Evolutionary conservation across 2,888 invertebrate species (phyloP), one percentile per base, ranked within the genome.

Genomic region (Apamea monoglypha): DNA sequence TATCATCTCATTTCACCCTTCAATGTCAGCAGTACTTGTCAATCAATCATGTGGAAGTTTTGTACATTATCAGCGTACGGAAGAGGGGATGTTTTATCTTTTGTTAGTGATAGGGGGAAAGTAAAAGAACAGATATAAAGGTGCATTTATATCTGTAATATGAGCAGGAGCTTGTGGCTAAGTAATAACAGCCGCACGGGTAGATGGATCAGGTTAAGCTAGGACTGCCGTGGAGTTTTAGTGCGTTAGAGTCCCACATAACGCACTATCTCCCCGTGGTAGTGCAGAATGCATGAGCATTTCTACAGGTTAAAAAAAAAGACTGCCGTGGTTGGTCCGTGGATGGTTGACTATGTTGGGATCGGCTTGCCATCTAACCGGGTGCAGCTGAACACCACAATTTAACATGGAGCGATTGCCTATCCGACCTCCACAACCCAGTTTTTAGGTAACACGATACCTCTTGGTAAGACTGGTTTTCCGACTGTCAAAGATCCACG

Each of bases 1-100:
- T 85, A 82, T 78, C 88, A 90, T 87, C 81, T 87, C 87, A 89
- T 91, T 88, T 88, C 87, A 84, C 78, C 77, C 76, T 78, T 84
- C 84, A 86, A 86, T 87, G 82, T 87, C 68, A 84, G 78, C 81
- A 76, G 82, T 84, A 82, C 89, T 87, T 86, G 78, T 84, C 85
- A 89, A 89, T 88, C 90, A 87, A 90, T 89, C 84, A 87, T 69
- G 76, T 71, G 79, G 79, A 84, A 82, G 69, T 81, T 82, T 67
- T 29, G 85, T 81, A 82, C 53, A 87, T 87, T 78, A 81, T 82
- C 76, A 44, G 71, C 78, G 76, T 70, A 12, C 21, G 36, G 44
- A 6, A 66, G 70, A 53, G 47, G 50, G 63, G 16, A 76, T 74
- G 44, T 85, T 69, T 85, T 71, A 85, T 74, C 36, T 66, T 75